A percentile compares a stretch with the other conserved stretches of the same genome.
Evolutionary conservation across 1,140 invertebrate species (phyloP).

Genomic region (Maniola jurtina): DNA sequence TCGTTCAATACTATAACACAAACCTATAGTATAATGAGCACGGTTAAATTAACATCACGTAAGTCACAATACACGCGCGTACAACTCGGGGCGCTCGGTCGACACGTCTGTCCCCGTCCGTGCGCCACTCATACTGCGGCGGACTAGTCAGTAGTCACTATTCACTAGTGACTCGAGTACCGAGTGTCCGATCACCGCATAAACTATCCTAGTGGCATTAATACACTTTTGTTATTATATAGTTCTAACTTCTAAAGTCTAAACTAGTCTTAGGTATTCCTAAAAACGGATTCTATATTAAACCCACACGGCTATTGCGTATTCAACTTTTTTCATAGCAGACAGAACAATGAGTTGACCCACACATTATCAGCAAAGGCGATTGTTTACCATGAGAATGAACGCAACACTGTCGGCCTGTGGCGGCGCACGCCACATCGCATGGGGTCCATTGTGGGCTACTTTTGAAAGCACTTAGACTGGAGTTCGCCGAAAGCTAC

Average conservation of each 20-base stretch:
- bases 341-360: slow-evolving; percentile 24
- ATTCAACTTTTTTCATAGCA: background rate
- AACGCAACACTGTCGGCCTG: slow-evolving; percentile 45
- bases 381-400: slow-evolving; percentile 63
- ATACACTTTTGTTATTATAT: slow-evolving; percentile 3
- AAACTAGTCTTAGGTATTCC: background rate
- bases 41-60: slow-evolving; percentile 56
- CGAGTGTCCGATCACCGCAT: background rate
- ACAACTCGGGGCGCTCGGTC: slow-evolving; percentile 29
- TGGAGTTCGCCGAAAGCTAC: too few relatives aligned
- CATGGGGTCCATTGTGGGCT: slow-evolving; percentile 49
- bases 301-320: background rate
- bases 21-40: slow-evolving; percentile 73
- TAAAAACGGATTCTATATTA: background rate
- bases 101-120: slow-evolving; percentile 41
- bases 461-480: slow-evolving; percentile 49
- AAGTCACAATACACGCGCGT: slow-evolving; percentile 58
- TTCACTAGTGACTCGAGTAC: background rate
- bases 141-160: too few relatives aligned
- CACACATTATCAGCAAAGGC: slow-evolving; percentile 18
- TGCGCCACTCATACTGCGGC: slow-evolving; percentile 55
- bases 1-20: slow-evolving; percentile 73
- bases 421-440: slow-evolving; percentile 45
- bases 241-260: background rate
- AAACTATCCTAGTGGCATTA: slow-evolving; percentile 20